These are phyloP conservation scores for Chlamydotis undulata DNA, from an alignment of 2,113 vertebrate genomes.

Conservation along the genomic window DNA sequence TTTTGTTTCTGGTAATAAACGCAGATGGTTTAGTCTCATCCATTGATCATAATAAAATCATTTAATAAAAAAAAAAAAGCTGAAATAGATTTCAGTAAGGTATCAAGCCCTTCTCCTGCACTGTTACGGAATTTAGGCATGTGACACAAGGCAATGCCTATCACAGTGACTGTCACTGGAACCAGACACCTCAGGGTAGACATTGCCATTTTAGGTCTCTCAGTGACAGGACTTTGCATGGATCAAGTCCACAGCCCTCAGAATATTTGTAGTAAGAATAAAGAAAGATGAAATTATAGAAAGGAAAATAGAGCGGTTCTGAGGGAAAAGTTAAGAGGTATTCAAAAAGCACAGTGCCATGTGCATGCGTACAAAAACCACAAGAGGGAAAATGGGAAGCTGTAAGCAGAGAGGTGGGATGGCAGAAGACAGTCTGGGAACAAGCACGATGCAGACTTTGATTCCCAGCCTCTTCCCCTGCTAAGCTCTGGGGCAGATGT, in stretches of 20 bases:
- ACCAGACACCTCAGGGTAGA: background rate
- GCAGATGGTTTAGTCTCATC: background rate
- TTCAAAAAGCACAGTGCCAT: background rate
- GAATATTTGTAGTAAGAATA: background rate
- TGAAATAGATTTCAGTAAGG: background rate
- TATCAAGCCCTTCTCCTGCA: background rate
- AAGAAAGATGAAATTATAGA: background rate
- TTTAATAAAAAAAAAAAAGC: background rate
- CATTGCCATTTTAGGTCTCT: background rate
- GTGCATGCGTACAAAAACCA: background rate
- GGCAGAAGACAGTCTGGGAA: background rate
- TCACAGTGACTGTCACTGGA: background rate
- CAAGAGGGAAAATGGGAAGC: background rate
- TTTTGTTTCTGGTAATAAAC: conserved; percentile 25
- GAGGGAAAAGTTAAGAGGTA: background rate
- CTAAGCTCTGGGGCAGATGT: background rate
- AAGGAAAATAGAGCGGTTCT: background rate
- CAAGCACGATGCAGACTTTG: background rate
- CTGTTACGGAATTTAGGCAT: background rate
- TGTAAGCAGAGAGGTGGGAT: background rate
- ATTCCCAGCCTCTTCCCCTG: background rate
- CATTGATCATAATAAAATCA: background rate
- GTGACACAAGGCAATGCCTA: background rate
- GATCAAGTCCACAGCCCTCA: background rate
- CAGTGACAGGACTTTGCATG: background rate